These are phyloP conservation scores for Callipepla californica DNA, from an alignment of 2,113 vertebrate species.

Conservation along the genomic window DNA sequence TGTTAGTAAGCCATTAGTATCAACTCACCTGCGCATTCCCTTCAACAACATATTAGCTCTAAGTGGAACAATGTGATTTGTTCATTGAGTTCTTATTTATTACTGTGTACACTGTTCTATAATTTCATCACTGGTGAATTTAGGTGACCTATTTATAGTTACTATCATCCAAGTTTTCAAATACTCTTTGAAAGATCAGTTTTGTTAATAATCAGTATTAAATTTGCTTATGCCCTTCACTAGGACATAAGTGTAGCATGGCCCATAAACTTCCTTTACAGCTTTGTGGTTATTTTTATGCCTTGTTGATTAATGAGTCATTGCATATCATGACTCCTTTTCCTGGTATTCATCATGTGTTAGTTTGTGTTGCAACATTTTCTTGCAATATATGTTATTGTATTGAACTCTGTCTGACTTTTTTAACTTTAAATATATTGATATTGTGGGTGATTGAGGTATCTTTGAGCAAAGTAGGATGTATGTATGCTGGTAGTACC, in stretches of 20 bases:
- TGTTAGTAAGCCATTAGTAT: neutral
- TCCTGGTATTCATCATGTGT: neutral
- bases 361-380: constrained; percentile 14
- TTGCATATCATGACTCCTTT: neutral
- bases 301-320: constrained; percentile 8
- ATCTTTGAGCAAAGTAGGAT: neutral
- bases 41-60: neutral
- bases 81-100: neutral
- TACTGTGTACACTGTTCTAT: neutral
- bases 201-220: constrained; percentile 41
- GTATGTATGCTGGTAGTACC: neutral
- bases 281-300: constrained; percentile 25
- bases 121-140: neutral
- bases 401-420: neutral
- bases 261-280: constrained; percentile 26
- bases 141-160: neutral
- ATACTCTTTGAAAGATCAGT: neutral
- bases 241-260: neutral
- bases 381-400: neutral
- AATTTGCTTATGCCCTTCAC: constrained; percentile 15
- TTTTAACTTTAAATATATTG: neutral
- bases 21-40: neutral
- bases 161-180: constrained; percentile 26
- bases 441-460: neutral
- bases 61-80: neutral